Evolutionary conservation across 1,140 invertebrate species (phyloP).

Genomic region (Hylaeus anthracinus): DNA sequence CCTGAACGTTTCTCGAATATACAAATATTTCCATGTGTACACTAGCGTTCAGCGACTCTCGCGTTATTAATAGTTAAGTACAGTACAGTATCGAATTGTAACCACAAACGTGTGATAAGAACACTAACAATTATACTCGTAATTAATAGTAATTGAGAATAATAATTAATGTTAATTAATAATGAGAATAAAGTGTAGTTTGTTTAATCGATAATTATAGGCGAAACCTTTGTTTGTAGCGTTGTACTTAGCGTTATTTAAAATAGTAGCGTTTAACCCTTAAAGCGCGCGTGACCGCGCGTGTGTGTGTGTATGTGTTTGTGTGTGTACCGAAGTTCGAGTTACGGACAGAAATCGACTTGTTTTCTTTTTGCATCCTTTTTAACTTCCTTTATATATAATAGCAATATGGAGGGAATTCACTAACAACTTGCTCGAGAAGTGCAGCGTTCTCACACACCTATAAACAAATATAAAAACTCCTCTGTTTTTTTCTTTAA

Average conservation of each 20-base stretch:
- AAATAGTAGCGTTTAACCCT: slow-evolving; percentile 76
- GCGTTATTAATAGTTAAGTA: slow-evolving; percentile 59
- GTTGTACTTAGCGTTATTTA: slow-evolving; percentile 80
- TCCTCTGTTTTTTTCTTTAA: slow-evolving; percentile 41
- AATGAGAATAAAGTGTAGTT: slow-evolving; percentile 61
- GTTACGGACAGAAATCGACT: slow-evolving; percentile 75
- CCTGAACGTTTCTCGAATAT: slow-evolving; percentile 72
- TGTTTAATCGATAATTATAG: slow-evolving; percentile 70
- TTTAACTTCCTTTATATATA: slow-evolving; percentile 63
- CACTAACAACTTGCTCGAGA: slow-evolving; percentile 77
- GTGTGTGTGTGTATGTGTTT: no score
- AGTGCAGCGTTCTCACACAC: slow-evolving; percentile 73
- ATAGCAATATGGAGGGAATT: slow-evolving; percentile 80
- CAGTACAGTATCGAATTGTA: slow-evolving; percentile 34
- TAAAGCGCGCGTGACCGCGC: neutral
- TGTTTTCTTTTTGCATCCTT: slow-evolving; percentile 28
- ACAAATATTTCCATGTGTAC: slow-evolving; percentile 72
- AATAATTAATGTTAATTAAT: slow-evolving; percentile 58
- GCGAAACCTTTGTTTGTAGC: slow-evolving; percentile 73
- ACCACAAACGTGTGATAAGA: slow-evolving; percentile 51
- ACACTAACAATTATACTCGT: slow-evolving; percentile 49
- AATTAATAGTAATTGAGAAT: slow-evolving; percentile 10
- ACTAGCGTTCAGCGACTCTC: slow-evolving; percentile 43
- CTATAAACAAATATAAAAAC: slow-evolving; percentile 80
- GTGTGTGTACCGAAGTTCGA: slow-evolving; percentile 71